phyloP scores from a whole-genome alignment of 2,888 invertebrate species.

The Drosophila mayaguana region DNA sequence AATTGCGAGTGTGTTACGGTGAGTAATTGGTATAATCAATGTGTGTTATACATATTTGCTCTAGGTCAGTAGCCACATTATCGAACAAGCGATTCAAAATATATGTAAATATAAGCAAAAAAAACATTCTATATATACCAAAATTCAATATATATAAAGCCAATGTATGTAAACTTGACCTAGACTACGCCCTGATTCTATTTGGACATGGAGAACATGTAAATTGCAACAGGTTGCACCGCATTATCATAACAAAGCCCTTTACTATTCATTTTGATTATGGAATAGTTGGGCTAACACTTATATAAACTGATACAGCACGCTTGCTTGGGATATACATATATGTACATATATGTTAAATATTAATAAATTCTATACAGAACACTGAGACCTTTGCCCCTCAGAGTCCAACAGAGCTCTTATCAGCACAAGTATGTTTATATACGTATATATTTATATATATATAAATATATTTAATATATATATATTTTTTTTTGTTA shows the following conservation, averaged over 20 bases:
- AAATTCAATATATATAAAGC: not conserved
- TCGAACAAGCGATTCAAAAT: not conserved
- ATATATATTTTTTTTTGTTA: slow-evolving; percentile 5
- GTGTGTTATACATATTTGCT: not conserved
- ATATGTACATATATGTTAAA: not conserved
- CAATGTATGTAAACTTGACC: slow-evolving; percentile 1
- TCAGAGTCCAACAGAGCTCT: slow-evolving; percentile 9
- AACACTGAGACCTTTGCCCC: not conserved
- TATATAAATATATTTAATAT: too few relatives aligned
- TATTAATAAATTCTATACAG: slow-evolving; percentile 1
- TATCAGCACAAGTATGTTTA: slow-evolving; percentile 20
- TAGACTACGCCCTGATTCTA: slow-evolving; percentile 2
- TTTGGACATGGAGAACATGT: not conserved
- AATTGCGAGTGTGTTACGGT: slow-evolving; percentile 9
- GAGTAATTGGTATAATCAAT: not conserved
- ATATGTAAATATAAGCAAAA: slow-evolving; percentile 2
- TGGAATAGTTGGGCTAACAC: too few relatives aligned
- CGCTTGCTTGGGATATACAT: not conserved
- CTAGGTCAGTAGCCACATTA: slow-evolving; percentile 9
- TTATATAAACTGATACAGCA: not conserved
- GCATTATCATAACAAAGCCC: not conserved
- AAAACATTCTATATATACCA: not conserved
- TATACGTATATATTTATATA: slow-evolving; percentile 1
- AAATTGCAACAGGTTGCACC: not conserved
- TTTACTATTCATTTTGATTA: not conserved